Evolutionary conservation across 2,113 vertebrate genomes (phyloP).

Genomic region (Motacilla alba): DNA sequence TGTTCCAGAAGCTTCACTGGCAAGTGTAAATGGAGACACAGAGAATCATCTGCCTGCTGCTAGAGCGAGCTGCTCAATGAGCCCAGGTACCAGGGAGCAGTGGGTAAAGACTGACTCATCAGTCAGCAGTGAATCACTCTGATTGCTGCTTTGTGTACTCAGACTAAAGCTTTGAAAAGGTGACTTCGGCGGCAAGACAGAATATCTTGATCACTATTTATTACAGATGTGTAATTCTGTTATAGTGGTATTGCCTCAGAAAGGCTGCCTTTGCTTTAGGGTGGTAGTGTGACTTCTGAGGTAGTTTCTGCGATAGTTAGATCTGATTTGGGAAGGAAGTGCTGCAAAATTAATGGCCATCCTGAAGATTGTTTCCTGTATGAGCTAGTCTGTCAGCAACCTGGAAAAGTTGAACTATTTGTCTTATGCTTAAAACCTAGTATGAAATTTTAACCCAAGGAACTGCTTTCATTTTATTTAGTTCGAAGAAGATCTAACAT

Average conservation of each 20-base stretch:
- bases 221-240: not conserved
- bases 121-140: not conserved
- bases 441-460: not conserved
- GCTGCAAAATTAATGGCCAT: not conserved
- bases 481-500: conserved; percentile 81
- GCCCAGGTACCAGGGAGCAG: conserved; percentile 64
- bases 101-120: not conserved
- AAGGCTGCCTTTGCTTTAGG: not conserved
- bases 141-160: not conserved
- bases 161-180: not conserved
- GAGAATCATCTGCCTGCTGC: conserved; percentile 54
- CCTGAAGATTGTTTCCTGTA: not conserved
- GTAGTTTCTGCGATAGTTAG: not conserved
- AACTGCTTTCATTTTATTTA: conserved; percentile 34
- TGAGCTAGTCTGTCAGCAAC: not conserved
- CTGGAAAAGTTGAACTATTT: not conserved
- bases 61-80: conserved; percentile 52
- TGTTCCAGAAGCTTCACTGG: conserved; percentile 47
- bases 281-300: not conserved
- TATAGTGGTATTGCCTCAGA: not conserved
- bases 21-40: conserved; percentile 43
- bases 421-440: not conserved
- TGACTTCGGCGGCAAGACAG: not conserved
- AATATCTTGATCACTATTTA: not conserved
- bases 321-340: not conserved